Percentiles rank a stretch among this genome's conserved stretches.
Evolutionary conservation across 2,888 invertebrate genomes (phyloP).

Genomic region (Xylophagus ater): DNA sequence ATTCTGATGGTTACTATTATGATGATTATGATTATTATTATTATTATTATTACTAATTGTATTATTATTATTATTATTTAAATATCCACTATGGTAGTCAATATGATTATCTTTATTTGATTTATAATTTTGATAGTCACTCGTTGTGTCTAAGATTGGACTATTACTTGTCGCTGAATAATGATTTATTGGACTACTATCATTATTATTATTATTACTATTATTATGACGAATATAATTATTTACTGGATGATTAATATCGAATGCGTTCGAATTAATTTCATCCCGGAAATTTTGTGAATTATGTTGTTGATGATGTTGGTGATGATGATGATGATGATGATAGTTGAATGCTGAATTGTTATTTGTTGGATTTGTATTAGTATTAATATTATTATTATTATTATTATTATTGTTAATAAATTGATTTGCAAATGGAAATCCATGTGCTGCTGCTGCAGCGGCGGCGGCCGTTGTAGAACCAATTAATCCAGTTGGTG

Average conservation of each 20-base stretch:
- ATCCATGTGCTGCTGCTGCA: constrained; percentile 24
- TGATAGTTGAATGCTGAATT: constrained; percentile 16
- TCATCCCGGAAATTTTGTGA: constrained; percentile 10
- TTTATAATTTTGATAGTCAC: constrained; percentile 15
- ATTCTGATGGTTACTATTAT: neutral
- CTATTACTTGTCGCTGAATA: constrained; percentile 17
- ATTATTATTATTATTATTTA: constrained; percentile 15
- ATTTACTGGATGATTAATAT: constrained; percentile 12
- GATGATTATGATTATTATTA: constrained; percentile 23
- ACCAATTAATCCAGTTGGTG: constrained; percentile 17
- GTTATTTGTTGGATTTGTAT: no score
- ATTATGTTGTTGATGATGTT: neutral
- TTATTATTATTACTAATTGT: constrained; percentile 11
- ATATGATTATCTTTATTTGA: constrained; percentile 4
- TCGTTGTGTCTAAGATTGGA: constrained; percentile 14
- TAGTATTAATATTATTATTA: no score
- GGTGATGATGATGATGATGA: constrained; percentile 1
- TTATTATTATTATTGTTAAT: constrained; percentile 18
- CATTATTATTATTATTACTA: no score
- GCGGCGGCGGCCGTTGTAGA: constrained; percentile 14
- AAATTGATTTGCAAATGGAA: constrained; percentile 22
- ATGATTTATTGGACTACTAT: constrained; percentile 18
- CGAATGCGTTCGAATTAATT: constrained; percentile 5
- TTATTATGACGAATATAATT: constrained; percentile 16
- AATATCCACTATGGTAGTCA: constrained; percentile 8